Conservation (phyloP, 1,140 invertebrate species). For the Whitmania pigra region DNA sequence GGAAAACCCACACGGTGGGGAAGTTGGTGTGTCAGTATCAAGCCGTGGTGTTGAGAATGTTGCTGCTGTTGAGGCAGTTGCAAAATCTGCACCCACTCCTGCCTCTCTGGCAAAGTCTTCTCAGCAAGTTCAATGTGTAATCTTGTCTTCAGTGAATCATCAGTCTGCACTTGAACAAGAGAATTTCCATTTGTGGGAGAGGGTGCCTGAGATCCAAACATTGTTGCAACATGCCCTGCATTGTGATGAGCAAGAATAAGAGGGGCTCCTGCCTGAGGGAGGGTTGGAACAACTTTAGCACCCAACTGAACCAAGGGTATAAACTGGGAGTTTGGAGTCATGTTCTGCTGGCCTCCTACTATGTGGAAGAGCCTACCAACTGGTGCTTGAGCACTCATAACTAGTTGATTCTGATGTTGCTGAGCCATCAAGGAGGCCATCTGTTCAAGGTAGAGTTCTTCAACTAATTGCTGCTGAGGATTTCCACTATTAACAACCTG, state of each 20-base stretch:
- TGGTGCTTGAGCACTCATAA: neutral
- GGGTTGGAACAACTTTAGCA: neutral
- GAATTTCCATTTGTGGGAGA: neutral
- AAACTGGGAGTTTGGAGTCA: neutral
- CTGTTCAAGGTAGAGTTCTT: neutral
- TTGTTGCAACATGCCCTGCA: neutral
- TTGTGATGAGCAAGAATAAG: conserved; percentile 17
- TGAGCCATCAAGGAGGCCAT: neutral
- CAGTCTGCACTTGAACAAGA: neutral
- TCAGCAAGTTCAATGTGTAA: neutral
- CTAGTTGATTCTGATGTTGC: conserved; percentile 13
- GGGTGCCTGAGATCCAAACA: conserved; percentile 13
- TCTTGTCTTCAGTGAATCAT: neutral
- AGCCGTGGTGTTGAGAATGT: neutral
- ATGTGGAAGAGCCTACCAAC: conserved; percentile 5
- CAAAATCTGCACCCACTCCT: conserved; percentile 17
- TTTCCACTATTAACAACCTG: conserved; percentile 5
- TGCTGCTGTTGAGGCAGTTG: conserved; percentile 9
- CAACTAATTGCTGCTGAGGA: neutral
- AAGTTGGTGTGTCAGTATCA: neutral
- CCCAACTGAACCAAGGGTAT: conserved; percentile 1
- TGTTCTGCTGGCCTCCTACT: neutral
- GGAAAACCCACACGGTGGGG: neutral
- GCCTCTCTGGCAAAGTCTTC: neutral
- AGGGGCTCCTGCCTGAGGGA: conserved; percentile 23